Evolutionary conservation across 2,797 vertebrate species (phyloP).

Genomic region (Epinephelus coioides): DNA sequence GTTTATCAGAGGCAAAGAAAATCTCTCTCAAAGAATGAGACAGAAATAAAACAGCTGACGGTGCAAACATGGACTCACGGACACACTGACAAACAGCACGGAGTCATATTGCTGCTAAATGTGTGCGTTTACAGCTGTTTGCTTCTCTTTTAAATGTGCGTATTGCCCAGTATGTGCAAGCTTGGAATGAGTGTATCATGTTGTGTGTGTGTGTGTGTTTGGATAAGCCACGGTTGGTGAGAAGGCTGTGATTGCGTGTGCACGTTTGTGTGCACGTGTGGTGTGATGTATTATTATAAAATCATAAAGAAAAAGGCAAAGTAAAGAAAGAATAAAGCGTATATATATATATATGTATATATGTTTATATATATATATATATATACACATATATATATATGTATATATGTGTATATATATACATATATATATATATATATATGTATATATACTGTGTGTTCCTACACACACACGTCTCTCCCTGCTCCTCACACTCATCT

Average conservation of each 20-base stretch:
- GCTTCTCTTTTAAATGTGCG: slow-evolving; percentile 1
- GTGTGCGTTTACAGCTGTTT: slow-evolving; percentile 46
- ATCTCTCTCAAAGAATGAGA: no score
- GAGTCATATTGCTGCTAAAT: slow-evolving; percentile 57
- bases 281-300: slow-evolving; percentile 16
- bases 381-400: neutral
- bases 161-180: slow-evolving; percentile 17
- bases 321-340: slow-evolving; percentile 18
- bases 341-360: no score
- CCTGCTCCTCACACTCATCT: slow-evolving; percentile 1
- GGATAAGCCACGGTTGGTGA: slow-evolving; percentile 71
- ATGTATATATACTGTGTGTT: neutral
- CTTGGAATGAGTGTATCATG: slow-evolving; percentile 34
- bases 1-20: slow-evolving; percentile 22
- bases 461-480: neutral
- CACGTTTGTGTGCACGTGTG: slow-evolving; percentile 22
- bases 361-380: neutral
- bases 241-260: slow-evolving; percentile 59
- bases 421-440: neutral
- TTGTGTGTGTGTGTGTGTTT: slow-evolving; percentile 36
- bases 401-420: neutral
- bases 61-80: neutral
- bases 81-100: slow-evolving; percentile 1
- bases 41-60: neutral
- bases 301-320: slow-evolving; percentile 30